Conservation (phyloP, 2,888 invertebrate genomes). For the Oscheius sp. region DNA sequence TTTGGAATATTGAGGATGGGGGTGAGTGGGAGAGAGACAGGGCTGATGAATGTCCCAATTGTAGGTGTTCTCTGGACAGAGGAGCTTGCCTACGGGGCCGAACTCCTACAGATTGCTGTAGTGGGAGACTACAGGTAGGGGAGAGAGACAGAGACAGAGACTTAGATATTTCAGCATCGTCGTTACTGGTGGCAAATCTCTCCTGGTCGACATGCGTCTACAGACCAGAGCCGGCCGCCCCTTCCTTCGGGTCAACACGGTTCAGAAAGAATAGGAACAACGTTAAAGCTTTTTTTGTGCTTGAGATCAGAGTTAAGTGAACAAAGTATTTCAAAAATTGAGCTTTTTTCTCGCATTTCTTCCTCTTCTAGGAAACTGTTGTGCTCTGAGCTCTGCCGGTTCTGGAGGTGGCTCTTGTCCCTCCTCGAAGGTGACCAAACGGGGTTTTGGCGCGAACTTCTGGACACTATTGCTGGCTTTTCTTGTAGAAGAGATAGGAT, state of each 20-base stretch:
- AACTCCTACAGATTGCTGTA: conserved; percentile 13
- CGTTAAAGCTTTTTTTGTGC: not conserved
- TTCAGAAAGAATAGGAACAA: conserved; percentile 29
- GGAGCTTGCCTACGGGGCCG: conserved; percentile 20
- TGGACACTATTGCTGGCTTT: no score
- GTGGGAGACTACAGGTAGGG: conserved; percentile 17
- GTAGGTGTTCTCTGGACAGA: conserved; percentile 29
- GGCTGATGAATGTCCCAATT: not conserved
- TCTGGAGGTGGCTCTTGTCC: no score
- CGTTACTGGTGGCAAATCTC: conserved; percentile 33
- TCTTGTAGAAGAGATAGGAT: no score
- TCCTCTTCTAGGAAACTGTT: no score
- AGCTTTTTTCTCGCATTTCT: no score
- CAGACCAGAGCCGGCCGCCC: conserved; percentile 28
- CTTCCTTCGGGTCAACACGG: conserved; percentile 27
- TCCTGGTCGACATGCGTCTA: conserved; percentile 27
- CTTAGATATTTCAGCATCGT: conserved; percentile 15
- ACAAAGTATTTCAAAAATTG: no score
- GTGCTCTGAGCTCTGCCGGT: no score
- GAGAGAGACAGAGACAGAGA: not conserved
- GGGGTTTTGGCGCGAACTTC: no score
- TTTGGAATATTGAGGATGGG: conserved; percentile 75
- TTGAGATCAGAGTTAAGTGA: no score
- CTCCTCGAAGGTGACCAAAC: no score
- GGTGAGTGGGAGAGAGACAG: conserved; percentile 62